These are phyloP conservation scores for Drosophila fulvimacula DNA, from an alignment of 2,888 invertebrate genomes.

Conservation along the genomic window DNA sequence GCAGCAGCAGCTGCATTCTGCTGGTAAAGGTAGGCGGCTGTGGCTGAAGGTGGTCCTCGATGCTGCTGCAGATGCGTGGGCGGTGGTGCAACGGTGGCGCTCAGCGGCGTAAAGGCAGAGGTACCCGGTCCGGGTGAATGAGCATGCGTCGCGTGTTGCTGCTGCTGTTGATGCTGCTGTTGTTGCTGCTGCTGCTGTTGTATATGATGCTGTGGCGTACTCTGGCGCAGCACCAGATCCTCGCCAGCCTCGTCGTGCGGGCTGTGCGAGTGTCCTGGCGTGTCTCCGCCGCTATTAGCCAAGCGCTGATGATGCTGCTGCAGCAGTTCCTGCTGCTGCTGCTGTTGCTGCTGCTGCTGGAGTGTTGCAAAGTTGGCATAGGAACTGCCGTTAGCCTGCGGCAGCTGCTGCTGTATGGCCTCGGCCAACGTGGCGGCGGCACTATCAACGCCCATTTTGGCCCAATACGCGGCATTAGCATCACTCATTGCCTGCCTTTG, in stretches of 20 bases:
- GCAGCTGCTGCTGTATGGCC: slow-evolving; percentile 86
- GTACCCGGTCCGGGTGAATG: slow-evolving; percentile 84
- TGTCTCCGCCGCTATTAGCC: slow-evolving; percentile 86
- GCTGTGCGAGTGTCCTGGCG: slow-evolving; percentile 83
- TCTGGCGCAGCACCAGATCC: slow-evolving; percentile 84
- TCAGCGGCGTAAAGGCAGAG: slow-evolving; percentile 97
- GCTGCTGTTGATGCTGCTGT: slow-evolving; percentile 68
- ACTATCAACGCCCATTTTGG: slow-evolving; percentile 92
- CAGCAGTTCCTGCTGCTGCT: slow-evolving; percentile 86
- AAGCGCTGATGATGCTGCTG: slow-evolving; percentile 86
- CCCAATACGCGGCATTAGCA: slow-evolving; percentile 89
- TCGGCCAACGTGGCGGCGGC: slow-evolving; percentile 88
- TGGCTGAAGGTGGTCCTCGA: slow-evolving; percentile 84
- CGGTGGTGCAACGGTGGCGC: slow-evolving; percentile 86
- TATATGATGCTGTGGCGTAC: slow-evolving; percentile 81
- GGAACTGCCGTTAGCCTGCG: slow-evolving; percentile 82
- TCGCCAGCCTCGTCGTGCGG: slow-evolving; percentile 83
- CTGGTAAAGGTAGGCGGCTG: slow-evolving; percentile 93
- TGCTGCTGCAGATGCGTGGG: slow-evolving; percentile 88
- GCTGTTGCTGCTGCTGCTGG: slow-evolving; percentile 89
- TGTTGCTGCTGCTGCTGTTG: slow-evolving; percentile 79
- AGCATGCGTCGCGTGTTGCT: slow-evolving; percentile 74
- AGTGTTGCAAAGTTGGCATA: slow-evolving; percentile 86
- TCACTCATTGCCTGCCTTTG: slow-evolving; percentile 84
- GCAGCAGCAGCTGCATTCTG: slow-evolving; percentile 86